phyloP scores from a whole-genome alignment of 1,140 invertebrate species.

The Halictus rubicundus region DNA sequence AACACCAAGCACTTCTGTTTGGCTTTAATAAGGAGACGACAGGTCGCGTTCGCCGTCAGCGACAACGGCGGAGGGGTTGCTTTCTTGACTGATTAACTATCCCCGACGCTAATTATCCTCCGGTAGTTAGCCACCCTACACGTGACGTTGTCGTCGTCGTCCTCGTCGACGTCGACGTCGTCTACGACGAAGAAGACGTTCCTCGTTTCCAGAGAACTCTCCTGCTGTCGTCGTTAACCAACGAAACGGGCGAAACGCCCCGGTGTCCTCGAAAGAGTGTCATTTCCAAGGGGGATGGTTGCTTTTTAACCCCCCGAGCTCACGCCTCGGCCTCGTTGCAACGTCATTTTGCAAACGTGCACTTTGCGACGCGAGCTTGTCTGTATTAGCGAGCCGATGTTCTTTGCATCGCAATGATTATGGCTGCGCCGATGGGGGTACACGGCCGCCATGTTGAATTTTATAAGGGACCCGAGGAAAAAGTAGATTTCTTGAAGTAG shows the following conservation, averaged over 20 bases:
- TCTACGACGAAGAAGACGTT: constrained; percentile 24
- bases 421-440: neutral
- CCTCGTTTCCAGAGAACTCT: constrained; percentile 14
- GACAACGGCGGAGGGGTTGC: constrained; percentile 65
- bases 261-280: constrained; percentile 28
- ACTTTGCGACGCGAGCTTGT: constrained; percentile 9
- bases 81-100: constrained; percentile 77
- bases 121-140: constrained; percentile 69
- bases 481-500: neutral
- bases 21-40: constrained; percentile 76
- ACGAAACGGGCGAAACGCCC: constrained; percentile 62
- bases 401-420: constrained; percentile 39
- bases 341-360: constrained; percentile 19
- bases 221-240: constrained; percentile 62
- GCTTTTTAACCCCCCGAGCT: constrained; percentile 29
- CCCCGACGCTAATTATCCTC: constrained; percentile 75
- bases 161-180: neutral
- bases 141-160: constrained; percentile 72
- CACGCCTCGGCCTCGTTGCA: constrained; percentile 26
- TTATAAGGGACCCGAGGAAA: too few species aligned
- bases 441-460: neutral
- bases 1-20: constrained; percentile 41
- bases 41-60: constrained; percentile 64
- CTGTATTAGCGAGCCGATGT: constrained; percentile 17
- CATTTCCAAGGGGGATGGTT: constrained; percentile 4